Evolutionary conservation across 1,140 invertebrate species (phyloP).

Genomic region (Xylocopa sonorina): DNA sequence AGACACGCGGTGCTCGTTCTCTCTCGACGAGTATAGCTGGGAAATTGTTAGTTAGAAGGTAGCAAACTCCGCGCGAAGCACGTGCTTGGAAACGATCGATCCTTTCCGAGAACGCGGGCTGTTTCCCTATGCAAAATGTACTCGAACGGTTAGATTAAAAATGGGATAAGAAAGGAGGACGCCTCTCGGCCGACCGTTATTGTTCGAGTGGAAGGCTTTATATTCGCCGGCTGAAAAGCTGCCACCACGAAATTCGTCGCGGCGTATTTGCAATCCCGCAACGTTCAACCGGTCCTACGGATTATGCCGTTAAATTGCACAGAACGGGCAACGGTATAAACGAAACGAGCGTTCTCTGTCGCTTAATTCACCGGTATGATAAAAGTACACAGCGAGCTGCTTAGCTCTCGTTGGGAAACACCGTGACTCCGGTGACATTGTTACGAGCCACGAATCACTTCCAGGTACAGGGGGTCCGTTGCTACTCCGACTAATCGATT

Average conservation of each 20-base stretch:
- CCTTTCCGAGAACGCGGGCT: conserved; percentile 28
- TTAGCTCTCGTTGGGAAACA: neutral
- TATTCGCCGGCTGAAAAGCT: conserved; percentile 32
- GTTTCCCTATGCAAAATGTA: neutral
- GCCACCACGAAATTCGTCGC: conserved; percentile 55
- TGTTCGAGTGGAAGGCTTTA: conserved; percentile 1
- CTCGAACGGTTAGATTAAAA: conserved; percentile 23
- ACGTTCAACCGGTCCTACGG: conserved; percentile 18
- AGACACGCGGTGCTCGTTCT: neutral
- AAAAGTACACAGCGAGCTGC: neutral
- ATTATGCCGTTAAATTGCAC: conserved; percentile 46
- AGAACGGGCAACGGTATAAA: conserved; percentile 37
- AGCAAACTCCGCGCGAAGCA: neutral
- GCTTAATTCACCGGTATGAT: neutral
- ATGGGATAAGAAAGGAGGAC: neutral
- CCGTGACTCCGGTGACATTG: conserved; percentile 6
- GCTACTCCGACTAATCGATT: conserved; percentile 24
- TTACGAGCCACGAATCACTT: neutral
- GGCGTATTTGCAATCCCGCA: conserved; percentile 51
- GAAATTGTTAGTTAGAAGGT: conserved; percentile 9
- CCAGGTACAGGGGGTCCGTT: neutral
- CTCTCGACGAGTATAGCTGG: no score
- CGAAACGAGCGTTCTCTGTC: neutral
- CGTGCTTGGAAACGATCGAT: conserved; percentile 1
- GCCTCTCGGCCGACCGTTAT: neutral